These are phyloP conservation scores for Spodoptera littoralis DNA, from an alignment of 2,888 invertebrate species.

Conservation along the genomic window DNA sequence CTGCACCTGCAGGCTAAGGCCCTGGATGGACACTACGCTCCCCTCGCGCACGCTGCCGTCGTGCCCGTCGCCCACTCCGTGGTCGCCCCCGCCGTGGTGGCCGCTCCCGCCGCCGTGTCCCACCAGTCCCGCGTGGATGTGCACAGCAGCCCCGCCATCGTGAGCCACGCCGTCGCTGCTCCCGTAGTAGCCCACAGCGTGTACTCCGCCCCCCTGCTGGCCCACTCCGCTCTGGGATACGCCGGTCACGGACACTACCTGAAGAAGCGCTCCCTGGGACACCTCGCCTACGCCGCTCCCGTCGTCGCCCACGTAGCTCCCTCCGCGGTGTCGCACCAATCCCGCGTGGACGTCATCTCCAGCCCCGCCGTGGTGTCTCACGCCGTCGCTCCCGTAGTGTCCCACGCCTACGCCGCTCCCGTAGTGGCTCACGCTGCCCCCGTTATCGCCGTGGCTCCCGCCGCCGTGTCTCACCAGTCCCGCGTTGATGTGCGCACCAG, in stretches of 20 bases:
- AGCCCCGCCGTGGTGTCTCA: conserved; percentile 68
- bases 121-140: conserved; percentile 77
- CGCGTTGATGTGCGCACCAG: conserved; percentile 76
- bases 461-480: conserved; percentile 87
- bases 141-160: conserved; percentile 69
- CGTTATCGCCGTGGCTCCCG: conserved; percentile 71
- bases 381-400: conserved; percentile 64
- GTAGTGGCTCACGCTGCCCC: conserved; percentile 66
- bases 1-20: conserved; percentile 85
- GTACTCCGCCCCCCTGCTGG: conserved; percentile 57
- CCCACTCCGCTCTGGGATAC: conserved; percentile 58
- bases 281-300: conserved; percentile 69
- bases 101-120: conserved; percentile 72
- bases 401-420: conserved; percentile 66
- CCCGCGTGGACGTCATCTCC: conserved; percentile 64
- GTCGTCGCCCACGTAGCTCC: conserved; percentile 67
- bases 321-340: conserved; percentile 85
- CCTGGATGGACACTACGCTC: conserved; percentile 76
- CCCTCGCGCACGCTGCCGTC: conserved; percentile 53
- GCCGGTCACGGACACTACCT: conserved; percentile 69
- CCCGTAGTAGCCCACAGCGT: conserved; percentile 42
- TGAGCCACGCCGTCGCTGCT: conserved; percentile 58
- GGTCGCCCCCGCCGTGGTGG: conserved; percentile 52
- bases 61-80: conserved; percentile 63
- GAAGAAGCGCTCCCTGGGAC: conserved; percentile 72